These are phyloP conservation scores for Phrynocephalus versicolor DNA, from an alignment of 2,113 vertebrate genomes.

Conservation along the genomic window DNA sequence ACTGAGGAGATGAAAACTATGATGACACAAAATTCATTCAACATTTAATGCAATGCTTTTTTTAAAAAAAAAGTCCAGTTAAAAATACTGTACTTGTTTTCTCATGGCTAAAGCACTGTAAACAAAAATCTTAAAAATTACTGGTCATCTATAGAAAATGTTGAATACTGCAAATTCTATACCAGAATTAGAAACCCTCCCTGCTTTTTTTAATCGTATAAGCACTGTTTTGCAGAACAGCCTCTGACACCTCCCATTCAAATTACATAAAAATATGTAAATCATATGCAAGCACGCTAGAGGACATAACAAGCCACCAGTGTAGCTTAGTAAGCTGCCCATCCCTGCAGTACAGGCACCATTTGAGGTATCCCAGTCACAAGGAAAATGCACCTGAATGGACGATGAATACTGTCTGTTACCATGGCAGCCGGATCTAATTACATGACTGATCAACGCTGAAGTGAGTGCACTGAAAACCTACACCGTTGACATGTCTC, in stretches of 20 bases:
- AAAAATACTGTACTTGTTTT: not conserved
- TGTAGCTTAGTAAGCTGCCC: constrained; percentile 17
- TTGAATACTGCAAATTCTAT: not conserved
- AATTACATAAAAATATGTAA: constrained; percentile 14
- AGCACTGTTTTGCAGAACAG: not conserved
- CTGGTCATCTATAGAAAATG: not conserved
- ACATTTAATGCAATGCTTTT: not conserved
- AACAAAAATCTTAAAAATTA: not conserved
- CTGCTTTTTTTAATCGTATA: not conserved
- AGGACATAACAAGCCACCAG: constrained; percentile 3
- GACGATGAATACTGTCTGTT: constrained; percentile 79
- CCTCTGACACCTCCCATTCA: not conserved
- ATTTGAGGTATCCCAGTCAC: constrained; percentile 57
- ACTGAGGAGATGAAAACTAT: not conserved
- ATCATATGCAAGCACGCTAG: constrained; percentile 36
- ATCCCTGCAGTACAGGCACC: constrained; percentile 28
- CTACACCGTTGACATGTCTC: constrained; percentile 73
- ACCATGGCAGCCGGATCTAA: constrained; percentile 85
- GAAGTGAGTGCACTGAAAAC: constrained; percentile 73
- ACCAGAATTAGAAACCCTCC: not conserved
- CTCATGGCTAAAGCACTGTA: not conserved
- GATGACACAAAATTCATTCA: not conserved
- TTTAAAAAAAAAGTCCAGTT: not conserved
- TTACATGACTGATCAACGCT: constrained; percentile 80
- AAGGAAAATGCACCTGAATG: constrained; percentile 78